phyloP scores from a whole-genome alignment of 2,797 vertebrate species.

The Parauchenoglanis ngamensis region DNA sequence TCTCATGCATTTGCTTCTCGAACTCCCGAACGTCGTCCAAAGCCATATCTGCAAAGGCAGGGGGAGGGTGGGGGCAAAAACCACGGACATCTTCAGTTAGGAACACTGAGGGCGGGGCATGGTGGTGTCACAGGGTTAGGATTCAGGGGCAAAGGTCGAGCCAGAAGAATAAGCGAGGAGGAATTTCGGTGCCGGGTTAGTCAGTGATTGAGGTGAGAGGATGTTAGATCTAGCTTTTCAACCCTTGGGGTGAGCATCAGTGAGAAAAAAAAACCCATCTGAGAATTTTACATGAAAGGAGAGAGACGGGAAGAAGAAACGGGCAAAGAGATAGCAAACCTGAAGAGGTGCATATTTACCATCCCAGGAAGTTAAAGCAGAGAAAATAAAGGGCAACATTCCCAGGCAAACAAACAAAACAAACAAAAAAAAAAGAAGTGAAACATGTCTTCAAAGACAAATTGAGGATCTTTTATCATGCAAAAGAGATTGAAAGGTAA shows the following conservation, averaged over 20 bases:
- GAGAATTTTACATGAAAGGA: constrained; percentile 50
- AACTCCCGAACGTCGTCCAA: constrained; percentile 97
- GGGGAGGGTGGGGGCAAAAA: constrained; percentile 47
- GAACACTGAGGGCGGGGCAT: constrained; percentile 40
- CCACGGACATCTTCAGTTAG: constrained; percentile 43
- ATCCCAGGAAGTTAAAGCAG: constrained; percentile 2
- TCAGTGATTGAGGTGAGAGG: constrained; percentile 18
- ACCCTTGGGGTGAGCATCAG: constrained; percentile 29
- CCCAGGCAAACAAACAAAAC: not conserved
- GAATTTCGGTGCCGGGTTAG: constrained; percentile 12
- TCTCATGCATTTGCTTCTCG: constrained; percentile 98
- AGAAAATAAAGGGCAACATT: constrained; percentile 26
- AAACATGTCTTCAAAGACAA: not conserved
- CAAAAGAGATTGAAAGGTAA: not conserved
- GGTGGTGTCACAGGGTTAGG: constrained; percentile 35
- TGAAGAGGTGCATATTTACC: constrained; percentile 1
- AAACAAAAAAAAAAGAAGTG: not conserved
- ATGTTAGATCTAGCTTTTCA: constrained; percentile 19
- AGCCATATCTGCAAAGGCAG: constrained; percentile 94
- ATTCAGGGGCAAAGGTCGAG: constrained; percentile 16
- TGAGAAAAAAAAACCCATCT: constrained; percentile 31
- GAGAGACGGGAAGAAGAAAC: constrained; percentile 12
- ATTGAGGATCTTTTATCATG: constrained; percentile 22
- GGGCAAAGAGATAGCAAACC: constrained; percentile 8
- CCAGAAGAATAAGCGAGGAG: not conserved